Evolutionary conservation across 1,140 invertebrate genomes (phyloP), one percentile per base, ranked within the genome.

Genomic region (Dysdera silvatica): DNA sequence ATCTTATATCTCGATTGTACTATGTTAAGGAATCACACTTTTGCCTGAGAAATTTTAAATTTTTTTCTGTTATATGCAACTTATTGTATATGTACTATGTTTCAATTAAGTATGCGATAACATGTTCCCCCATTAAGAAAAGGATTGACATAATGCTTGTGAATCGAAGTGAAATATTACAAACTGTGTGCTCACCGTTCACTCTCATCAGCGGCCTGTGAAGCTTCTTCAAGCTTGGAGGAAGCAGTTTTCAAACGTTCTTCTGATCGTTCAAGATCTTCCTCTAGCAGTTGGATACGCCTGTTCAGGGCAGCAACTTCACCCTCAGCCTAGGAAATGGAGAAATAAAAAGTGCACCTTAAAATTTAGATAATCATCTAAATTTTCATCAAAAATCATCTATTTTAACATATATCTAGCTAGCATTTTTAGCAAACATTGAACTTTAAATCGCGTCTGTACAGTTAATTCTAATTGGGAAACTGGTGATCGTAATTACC

Each of bases 181-280:
- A 20, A 5, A 10, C 31, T 12, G 45, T 20, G 26, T 61, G 77
- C 85, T 83, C 84, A 98, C 95, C 95, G 92, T 89, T 98, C 95
- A 77, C 92, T 96, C 81, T 99, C 95, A 84, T 99, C 95, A 74
- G 95, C 95, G 72, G 93, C 91, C 79, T 97, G 92, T 69, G 94
- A 96, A 71, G 95, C 95, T 83, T 98, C 94, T 68, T 97, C 91
- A 75, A 98, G 82, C 82, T 98, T 98, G 78, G 98, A 93, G 67
- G 93, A 95, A 80, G 67, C 65, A 24, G 69, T 65, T 51, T 70
- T 70, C 92, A 87, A 79, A 97, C 95, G 72, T 96, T 84, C 80
- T 98, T 98, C 95, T 67, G 95, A 96, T 80, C 95, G 86, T 80
- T 98, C 95, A 72, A 98, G 83, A 80, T 99, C 95, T 79, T 98